Evolutionary conservation across 2,888 invertebrate genomes (phyloP), one percentile per base, ranked within the genome.

Genomic region (Tetrapedia diversipes): DNA sequence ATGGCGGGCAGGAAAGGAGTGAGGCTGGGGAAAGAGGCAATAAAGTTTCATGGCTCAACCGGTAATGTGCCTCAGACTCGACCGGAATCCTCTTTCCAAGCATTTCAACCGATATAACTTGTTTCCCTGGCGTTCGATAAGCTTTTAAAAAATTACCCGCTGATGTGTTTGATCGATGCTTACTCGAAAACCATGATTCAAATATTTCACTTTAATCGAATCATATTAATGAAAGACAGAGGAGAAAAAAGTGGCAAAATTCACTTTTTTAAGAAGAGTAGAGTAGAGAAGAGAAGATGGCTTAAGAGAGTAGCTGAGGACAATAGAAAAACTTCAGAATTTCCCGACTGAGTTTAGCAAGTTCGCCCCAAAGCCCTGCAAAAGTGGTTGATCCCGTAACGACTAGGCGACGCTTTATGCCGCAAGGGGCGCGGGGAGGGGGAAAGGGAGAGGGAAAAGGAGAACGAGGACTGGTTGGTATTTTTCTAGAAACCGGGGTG

Each of bases 331-430:
- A 32, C 27, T 64, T 41, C 10, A 22, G 53, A 53, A 22, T 41
- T 51, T 27, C 51, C 39, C 16, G 29, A 29, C 1, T 14, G 1
- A 11, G 29, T 32, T 7, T 7, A 32, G 32, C 45, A 37, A 37
- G 43, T 63, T 61, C n/a, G 10, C 34, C 14, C 4, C 7, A 57
- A 71, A 71, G 56, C 43, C 29, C n/a, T 7, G 39, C 19, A 27
- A 70, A 81, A 87, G 83, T 83, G 81, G 87, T 86, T 90, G 89
- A 90, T 90, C 88, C 88, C 86, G 84, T 87, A 89, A 89, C 86
- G 87, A 80, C 76, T 79, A 80, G 86, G 80, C 81, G 79, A 80
- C 81, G 73, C 67, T 76, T 76, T 68, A 60, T 57, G 45, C 66
- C 57, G 19, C 16, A 14, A 4, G 27, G 61, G 19, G 1, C 61